Percentiles rank a stretch among this genome's conserved stretches.
These are phyloP conservation scores for Climacteris rufus DNA, from an alignment of 2,113 vertebrate species.

Conservation along the genomic window DNA sequence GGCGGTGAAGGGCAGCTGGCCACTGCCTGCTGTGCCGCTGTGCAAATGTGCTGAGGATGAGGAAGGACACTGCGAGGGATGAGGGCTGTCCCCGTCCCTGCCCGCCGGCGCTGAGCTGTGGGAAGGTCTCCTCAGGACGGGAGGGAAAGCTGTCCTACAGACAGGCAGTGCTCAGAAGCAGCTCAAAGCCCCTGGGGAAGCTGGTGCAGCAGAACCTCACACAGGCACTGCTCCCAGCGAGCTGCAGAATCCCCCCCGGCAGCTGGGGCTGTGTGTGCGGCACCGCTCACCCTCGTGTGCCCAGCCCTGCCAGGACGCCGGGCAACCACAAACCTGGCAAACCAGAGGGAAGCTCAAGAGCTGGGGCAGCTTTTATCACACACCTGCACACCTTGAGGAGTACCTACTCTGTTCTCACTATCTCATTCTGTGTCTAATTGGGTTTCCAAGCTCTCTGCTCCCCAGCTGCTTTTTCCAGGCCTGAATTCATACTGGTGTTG, in stretches of 20 bases:
- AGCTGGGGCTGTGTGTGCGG: neutral
- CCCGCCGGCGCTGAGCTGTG: neutral
- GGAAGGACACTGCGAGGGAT: neutral
- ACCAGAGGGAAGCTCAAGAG: neutral
- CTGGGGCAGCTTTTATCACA: neutral
- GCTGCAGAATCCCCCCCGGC: neutral
- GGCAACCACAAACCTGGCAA: neutral
- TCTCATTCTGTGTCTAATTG: neutral
- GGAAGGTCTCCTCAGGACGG: neutral
- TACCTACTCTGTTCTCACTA: neutral
- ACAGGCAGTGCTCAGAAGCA: neutral
- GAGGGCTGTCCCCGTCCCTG: no score
- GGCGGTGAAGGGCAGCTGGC: neutral
- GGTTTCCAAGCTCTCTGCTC: neutral
- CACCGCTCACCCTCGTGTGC: accelerated
- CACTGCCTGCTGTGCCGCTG: neutral
- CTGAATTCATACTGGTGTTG: neutral
- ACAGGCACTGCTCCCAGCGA: neutral
- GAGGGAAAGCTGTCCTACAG: neutral
- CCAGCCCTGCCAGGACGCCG: no score
- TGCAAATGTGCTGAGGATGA: no score
- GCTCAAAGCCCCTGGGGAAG: neutral
- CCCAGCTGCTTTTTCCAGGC: neutral
- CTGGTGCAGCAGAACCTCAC: neutral
- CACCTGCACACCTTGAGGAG: neutral